A percentile compares a stretch with the other conserved stretches of the same genome.
Conservation (phyloP, 2,888 invertebrate species). For the Frankliniella intonsa region DNA sequence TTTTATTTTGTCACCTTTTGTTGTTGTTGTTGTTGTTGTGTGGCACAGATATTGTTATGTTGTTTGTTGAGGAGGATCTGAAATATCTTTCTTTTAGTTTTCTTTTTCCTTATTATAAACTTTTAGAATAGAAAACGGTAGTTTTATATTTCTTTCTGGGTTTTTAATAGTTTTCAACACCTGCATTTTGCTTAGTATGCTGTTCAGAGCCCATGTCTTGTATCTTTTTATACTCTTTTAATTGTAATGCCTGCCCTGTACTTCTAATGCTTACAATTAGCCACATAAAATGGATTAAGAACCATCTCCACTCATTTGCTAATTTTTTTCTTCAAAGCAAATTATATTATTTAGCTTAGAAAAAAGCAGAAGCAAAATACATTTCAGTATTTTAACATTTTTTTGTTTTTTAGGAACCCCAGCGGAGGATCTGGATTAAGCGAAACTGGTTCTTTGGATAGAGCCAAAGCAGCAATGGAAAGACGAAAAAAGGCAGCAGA, state of each 20-base stretch:
- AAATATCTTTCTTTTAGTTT: conserved; percentile 24
- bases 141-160: conserved; percentile 28
- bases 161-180: conserved; percentile 29
- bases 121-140: not conserved
- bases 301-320: not conserved
- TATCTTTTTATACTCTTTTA: conserved; percentile 15
- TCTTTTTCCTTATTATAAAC: not conserved
- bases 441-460: conserved; percentile 80
- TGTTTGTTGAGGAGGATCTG: conserved; percentile 28
- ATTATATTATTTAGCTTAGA: too few species aligned
- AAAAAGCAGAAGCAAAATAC: too few species aligned
- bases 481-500: conserved; percentile 62
- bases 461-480: conserved; percentile 71
- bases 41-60: conserved; percentile 9
- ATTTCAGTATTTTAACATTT: not conserved
- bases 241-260: not conserved
- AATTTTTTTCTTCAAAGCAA: not conserved
- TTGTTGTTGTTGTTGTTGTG: not conserved
- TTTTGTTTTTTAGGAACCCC: conserved; percentile 62
- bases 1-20: not conserved
- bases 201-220: conserved; percentile 31
- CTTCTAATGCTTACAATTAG: not conserved
- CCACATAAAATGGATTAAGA: not conserved
- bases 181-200: conserved; percentile 28
- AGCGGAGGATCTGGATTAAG: conserved; percentile 73